Percentiles rank a stretch among this genome's conserved stretches.
Conservation (phyloP, 2,113 vertebrate species). For the Struthidea cinerea region DNA sequence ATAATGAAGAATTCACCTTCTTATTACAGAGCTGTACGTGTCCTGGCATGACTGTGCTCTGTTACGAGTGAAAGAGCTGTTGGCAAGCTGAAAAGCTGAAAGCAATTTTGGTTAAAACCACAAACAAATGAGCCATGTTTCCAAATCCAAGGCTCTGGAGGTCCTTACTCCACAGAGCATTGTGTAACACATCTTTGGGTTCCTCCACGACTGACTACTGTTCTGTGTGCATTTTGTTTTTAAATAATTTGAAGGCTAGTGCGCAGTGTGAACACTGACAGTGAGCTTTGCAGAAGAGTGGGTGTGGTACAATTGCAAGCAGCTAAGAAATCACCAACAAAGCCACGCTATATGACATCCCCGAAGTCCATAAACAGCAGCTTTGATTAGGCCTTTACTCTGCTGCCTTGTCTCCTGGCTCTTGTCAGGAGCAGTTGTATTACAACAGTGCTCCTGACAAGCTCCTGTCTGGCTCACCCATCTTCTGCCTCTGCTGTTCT, state of each 20-base stretch:
- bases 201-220: neutral
- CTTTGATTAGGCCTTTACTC: neutral
- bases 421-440: neutral
- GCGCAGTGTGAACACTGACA: neutral
- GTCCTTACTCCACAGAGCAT: neutral
- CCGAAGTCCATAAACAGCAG: neutral
- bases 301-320: neutral
- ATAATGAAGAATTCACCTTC: neutral
- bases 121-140: neutral
- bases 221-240: neutral
- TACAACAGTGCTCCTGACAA: neutral
- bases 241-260: neutral
- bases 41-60: neutral
- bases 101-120: conserved; percentile 36
- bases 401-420: neutral
- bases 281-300: neutral
- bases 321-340: neutral
- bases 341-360: neutral
- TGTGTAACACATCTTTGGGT: neutral
- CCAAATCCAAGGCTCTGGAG: neutral
- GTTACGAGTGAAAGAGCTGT: neutral
- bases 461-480: neutral
- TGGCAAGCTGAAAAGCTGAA: conserved; percentile 13
- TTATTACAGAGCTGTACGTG: neutral
- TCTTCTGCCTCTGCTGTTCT: neutral